Conservation (phyloP, 2,888 invertebrate genomes). For the Hirtodrosophila trivittata region DNA sequence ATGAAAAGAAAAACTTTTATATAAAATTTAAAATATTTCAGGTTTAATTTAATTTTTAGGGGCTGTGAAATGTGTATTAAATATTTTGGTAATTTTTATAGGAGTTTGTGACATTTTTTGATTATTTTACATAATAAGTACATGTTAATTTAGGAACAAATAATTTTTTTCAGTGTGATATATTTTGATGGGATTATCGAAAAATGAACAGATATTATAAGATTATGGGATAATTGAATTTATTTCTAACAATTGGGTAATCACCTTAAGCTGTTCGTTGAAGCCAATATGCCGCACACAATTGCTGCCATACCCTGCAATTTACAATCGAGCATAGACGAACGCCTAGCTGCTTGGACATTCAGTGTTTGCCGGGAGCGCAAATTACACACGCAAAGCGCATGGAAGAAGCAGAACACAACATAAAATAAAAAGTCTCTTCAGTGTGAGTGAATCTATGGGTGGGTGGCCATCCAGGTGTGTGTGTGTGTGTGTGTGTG, state of each 20-base stretch:
- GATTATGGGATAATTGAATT: slow-evolving; percentile 21
- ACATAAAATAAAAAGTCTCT: slow-evolving; percentile 49
- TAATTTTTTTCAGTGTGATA: too few relatives aligned
- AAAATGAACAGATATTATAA: too few relatives aligned
- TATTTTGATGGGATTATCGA: too few relatives aligned
- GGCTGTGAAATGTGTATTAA: too few relatives aligned
- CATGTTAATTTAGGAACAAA: too few relatives aligned
- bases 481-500: not conserved
- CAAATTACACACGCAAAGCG: slow-evolving; percentile 25
- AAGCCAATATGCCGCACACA: slow-evolving; percentile 63
- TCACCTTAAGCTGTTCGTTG: slow-evolving; percentile 51
- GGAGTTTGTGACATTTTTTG: too few relatives aligned
- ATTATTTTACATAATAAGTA: too few relatives aligned
- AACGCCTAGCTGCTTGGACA: slow-evolving; percentile 49
- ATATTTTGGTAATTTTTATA: too few relatives aligned
- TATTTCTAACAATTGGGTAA: slow-evolving; percentile 31
- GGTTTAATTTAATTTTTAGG: too few relatives aligned
- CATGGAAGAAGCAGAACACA: slow-evolving; percentile 11
- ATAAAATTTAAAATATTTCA: too few relatives aligned
- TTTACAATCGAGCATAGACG: slow-evolving; percentile 31
- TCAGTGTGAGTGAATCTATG: not conserved
- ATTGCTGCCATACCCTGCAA: slow-evolving; percentile 48
- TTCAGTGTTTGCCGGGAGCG: slow-evolving; percentile 54
- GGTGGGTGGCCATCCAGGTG: slow-evolving; percentile 2
- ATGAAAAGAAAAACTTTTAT: too few relatives aligned